Base-by-base conservation (phyloP, 2,797 vertebrate species). In the Hippopotamyrus pictus region DNA sequence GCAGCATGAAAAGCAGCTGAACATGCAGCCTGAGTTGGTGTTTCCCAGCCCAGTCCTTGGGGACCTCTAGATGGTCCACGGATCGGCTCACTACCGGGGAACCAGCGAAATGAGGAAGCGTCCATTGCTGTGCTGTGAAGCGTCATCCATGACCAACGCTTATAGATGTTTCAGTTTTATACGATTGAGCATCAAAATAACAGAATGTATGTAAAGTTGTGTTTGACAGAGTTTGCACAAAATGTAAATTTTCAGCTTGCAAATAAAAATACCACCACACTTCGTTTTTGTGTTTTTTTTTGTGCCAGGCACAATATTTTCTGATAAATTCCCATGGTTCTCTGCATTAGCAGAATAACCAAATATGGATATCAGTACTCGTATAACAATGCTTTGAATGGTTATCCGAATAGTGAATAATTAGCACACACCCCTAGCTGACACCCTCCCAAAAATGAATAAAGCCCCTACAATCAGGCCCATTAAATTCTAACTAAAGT, bases 401-500 rank as follows among this genome's bases (percentile, higher is more conserved):
- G 62, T 69, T 29, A 69, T 14, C 62, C 11, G 1, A 69, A 69
- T 25, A 25, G 12, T 73, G 25, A 33, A 37, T 37, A 33, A 37
- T 73, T 14, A 5, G 29, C 29, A 1, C 11, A 33, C 65, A 73
- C 11, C 25, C 11, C 62, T 69, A 33, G 11, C 62, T 69, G 62
- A 69, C 62, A 69, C 25, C 25, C 62, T 69, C 62, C 25, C 62
- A 33, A 37, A 14, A 73, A 73, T 19, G 12, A 82, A 82, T 44
- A 46, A 82, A 19, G 76, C 8, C 6, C 44, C 76, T 48, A 46
- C 76, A 82, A 22, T 44, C 44, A 48, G 76, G 17, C n/a, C 14
- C 17, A 48, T 82, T 82, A 82, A 82, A 50, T 89, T 2, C 17
- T 79, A 86, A 88, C 87, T 91, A 90, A 89, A 84, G 88, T 90